Conservation (phyloP, 2,113 vertebrate species). For the Sula dactylatra region DNA sequence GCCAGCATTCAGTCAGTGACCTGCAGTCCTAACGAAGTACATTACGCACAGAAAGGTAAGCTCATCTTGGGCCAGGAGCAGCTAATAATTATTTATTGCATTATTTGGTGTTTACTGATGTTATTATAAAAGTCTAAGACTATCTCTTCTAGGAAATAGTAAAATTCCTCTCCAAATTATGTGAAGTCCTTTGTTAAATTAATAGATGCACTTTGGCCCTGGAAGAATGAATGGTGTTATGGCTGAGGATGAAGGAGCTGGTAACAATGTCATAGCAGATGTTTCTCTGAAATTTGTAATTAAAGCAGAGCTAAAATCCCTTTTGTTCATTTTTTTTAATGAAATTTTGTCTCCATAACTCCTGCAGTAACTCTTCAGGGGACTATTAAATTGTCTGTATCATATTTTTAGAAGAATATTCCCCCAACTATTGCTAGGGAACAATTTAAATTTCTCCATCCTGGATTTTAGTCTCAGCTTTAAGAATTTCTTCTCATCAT, state of each 20-base stretch:
- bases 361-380: not conserved
- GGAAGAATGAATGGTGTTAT: not conserved
- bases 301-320: not conserved
- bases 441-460: not conserved
- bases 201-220: not conserved
- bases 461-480: not conserved
- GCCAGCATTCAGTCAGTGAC: accelerated
- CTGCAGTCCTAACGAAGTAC: not conserved
- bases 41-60: not conserved
- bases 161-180: not conserved
- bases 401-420: constrained; percentile 24
- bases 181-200: not conserved
- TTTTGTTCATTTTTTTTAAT: not conserved
- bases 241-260: not conserved
- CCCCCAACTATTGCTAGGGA: not conserved
- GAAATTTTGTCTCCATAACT: not conserved
- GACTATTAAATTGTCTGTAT: not conserved
- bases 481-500: not conserved
- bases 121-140: not conserved
- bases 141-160: not conserved
- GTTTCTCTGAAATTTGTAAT: not conserved
- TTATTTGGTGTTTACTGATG: not conserved
- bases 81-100: not conserved
- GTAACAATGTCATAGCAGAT: not conserved
- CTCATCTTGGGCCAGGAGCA: not conserved